phyloP scores from a whole-genome alignment of 2,113 vertebrate species.

The Toxostoma redivivum region DNA sequence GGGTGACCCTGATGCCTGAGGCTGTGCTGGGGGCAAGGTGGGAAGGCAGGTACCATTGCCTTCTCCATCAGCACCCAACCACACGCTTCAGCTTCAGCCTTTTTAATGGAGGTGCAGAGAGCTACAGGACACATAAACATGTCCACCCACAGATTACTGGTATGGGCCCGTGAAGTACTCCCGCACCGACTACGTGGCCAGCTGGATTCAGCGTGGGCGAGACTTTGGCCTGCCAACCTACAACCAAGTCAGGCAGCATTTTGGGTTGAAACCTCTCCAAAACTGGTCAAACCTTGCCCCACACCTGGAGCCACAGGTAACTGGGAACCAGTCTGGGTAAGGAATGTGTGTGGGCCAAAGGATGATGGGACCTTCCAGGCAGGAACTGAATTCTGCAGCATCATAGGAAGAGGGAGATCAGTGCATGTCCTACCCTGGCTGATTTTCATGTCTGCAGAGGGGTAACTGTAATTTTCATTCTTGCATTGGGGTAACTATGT shows the following conservation, averaged over 20 bases:
- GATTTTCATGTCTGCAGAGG: background rate
- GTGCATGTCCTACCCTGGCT: background rate
- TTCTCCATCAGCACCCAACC: background rate
- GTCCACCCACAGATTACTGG: constrained; percentile 84
- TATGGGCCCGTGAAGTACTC: constrained; percentile 86
- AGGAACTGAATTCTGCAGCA: background rate
- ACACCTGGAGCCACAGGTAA: constrained; percentile 60
- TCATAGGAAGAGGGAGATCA: rapidly evolving
- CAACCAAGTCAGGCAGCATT: constrained; percentile 69
- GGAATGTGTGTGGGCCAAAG: background rate
- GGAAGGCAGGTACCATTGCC: background rate
- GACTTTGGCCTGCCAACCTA: constrained; percentile 90
- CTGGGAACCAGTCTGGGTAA: background rate
- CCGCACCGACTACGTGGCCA: constrained; percentile 83
- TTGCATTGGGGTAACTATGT: background rate
- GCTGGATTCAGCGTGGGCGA: constrained; percentile 85
- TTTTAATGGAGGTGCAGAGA: background rate
- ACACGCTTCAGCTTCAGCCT: rapidly evolving
- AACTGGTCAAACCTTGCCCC: constrained; percentile 78
- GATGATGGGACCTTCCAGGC: background rate
- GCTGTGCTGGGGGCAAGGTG: constrained; percentile 51
- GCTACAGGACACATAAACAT: background rate
- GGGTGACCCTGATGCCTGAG: background rate
- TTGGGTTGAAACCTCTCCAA: constrained; percentile 66
- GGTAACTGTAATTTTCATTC: background rate